Conservation (phyloP, 2,888 invertebrate species). For the Nesidiocoris tenuis region DNA sequence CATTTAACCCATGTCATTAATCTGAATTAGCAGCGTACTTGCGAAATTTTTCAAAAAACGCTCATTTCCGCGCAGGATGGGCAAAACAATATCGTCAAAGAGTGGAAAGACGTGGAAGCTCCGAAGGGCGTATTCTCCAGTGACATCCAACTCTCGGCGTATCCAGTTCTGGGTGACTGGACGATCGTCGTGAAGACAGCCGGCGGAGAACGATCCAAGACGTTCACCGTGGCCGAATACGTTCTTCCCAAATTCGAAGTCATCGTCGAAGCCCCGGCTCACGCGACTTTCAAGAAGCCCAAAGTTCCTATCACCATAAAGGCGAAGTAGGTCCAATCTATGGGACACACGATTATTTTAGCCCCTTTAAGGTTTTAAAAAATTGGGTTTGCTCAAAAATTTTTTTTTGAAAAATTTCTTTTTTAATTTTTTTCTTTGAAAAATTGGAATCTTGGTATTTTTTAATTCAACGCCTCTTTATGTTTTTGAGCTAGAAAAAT, state of each 20-base stretch:
- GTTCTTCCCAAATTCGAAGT: conserved; percentile 93
- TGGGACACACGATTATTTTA: too few species aligned
- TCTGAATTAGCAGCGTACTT: too few species aligned
- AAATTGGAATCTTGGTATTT: background rate
- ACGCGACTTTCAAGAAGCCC: conserved; percentile 77
- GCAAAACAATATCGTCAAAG: conserved; percentile 75
- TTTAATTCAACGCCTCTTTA: too few species aligned
- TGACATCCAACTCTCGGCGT: conserved; percentile 73
- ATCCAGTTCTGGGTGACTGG: conserved; percentile 87
- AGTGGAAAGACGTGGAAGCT: conserved; percentile 69
- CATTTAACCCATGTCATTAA: too few species aligned
- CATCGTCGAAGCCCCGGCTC: conserved; percentile 75
- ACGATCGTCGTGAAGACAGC: conserved; percentile 70
- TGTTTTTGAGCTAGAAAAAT: too few species aligned
- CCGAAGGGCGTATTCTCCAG: conserved; percentile 73
- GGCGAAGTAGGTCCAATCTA: conserved; percentile 76
- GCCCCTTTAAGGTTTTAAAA: too few species aligned
- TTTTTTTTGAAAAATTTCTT: too few species aligned
- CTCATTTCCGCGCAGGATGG: conserved; percentile 72
- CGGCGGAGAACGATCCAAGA: conserved; percentile 67
- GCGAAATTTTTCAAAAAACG: too few species aligned
- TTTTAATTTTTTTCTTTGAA: background rate
- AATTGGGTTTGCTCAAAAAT: too few species aligned
- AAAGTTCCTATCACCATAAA: conserved; percentile 75
- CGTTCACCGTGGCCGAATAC: conserved; percentile 83